These are phyloP conservation scores for Amiota minor DNA, from an alignment of 2,888 invertebrate genomes.

Conservation along the genomic window DNA sequence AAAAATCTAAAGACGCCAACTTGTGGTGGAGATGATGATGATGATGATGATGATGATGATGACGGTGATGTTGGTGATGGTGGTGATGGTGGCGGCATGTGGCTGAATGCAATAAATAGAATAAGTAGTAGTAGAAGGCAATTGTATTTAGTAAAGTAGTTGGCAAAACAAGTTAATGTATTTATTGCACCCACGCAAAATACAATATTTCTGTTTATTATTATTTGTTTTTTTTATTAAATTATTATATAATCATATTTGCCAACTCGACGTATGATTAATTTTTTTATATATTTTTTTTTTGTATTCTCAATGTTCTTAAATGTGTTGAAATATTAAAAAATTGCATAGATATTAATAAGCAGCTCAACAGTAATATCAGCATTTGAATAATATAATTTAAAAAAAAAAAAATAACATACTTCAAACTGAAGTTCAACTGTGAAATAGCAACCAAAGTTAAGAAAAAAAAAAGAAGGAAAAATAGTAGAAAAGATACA, in stretches of 20 bases:
- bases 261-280: slow-evolving; percentile 17
- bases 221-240: too few relatives aligned
- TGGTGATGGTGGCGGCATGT: too few relatives aligned
- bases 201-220: slow-evolving; percentile 7
- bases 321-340: slow-evolving; percentile 57
- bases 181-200: slow-evolving; percentile 22
- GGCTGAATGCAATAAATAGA: too few relatives aligned
- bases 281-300: neutral
- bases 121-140: neutral
- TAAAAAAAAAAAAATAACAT: slow-evolving; percentile 44
- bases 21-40: too few relatives aligned
- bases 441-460: too few relatives aligned
- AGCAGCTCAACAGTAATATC: slow-evolving; percentile 19
- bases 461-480: slow-evolving; percentile 49
- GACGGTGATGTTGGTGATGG: too few relatives aligned
- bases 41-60: too few relatives aligned
- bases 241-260: slow-evolving; percentile 20
- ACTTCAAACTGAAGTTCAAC: slow-evolving; percentile 13
- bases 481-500: slow-evolving; percentile 39
- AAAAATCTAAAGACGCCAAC: too few relatives aligned
- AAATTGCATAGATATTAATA: slow-evolving; percentile 53
- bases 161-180: neutral
- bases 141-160: slow-evolving; percentile 1
- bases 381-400: neutral
- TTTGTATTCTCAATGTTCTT: slow-evolving; percentile 2